Evolutionary conservation across 2,888 invertebrate species (phyloP), one percentile per base, ranked within the genome.

Genomic region (Erebia aethiops): DNA sequence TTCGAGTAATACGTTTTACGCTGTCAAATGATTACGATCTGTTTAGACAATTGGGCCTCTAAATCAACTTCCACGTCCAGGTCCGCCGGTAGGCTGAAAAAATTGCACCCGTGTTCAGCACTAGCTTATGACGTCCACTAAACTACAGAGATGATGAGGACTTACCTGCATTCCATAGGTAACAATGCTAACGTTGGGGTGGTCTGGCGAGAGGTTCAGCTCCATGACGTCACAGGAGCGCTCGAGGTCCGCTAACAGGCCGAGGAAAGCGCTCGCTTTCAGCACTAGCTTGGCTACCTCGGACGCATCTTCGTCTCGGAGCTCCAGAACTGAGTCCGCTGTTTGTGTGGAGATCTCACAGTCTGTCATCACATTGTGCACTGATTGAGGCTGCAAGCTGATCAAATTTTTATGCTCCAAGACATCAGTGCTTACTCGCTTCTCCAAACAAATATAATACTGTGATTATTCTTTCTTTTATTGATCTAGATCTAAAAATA

Each of bases 191-290:
- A 99, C 96, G 88, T 96, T 95, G 0, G 98, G 98, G 26, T 95
- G 93, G 57, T 96, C 95, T 0, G 97, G 97, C 0, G 97, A 96
- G 70, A 98, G 91, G 10, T 95, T 93, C 26, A 99, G 84, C 89
- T 97, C 96, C 10, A 98, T 92, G 52, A 96, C 94, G 78, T 98
- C 98, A 76, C 97, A 97, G 4, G 95, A 95, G 75, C 96, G 94
- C 87, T 99, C 98, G 49, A 99, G 88, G 80, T 98, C 98, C 43
- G 95, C 95, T 78, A 99, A 94, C 1, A 98, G 94, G 76, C 97
- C 97, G 67, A 96, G 95, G 77, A 99, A 94, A 0, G 94, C 94
- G 0, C 94, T 91, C 0, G 95, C 95, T 58, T 94, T 93, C 2
- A 95, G 84, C 56, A 95, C 94, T 10, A 95, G 79, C 78, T 96